Conservation (phyloP, 2,888 invertebrate species). For the Sinelater perroti region DNA sequence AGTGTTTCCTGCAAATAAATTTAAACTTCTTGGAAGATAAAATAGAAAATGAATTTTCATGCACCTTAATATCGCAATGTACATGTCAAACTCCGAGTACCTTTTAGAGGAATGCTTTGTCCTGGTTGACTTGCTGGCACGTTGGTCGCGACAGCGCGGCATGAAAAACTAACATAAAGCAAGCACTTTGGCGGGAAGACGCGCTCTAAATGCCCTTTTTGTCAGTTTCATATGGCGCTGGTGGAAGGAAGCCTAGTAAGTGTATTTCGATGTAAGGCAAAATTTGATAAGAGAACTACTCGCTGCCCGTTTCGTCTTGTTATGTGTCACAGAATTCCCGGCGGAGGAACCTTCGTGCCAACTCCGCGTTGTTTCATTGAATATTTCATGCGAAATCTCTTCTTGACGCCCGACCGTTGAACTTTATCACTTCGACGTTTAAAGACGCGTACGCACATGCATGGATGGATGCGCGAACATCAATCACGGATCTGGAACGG, state of each 20-base stretch:
- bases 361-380: conserved; percentile 31
- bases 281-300: conserved; percentile 40
- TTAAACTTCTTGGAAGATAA: too few relatives aligned
- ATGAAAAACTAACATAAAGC: conserved; percentile 3
- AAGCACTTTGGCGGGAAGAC: neutral
- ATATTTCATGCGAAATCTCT: conserved; percentile 38
- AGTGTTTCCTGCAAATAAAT: too few relatives aligned
- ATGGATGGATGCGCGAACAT: conserved; percentile 1
- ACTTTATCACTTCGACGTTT: conserved; percentile 21
- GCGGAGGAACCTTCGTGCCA: conserved; percentile 34
- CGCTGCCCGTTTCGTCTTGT: conserved; percentile 36
- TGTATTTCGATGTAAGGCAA: conserved; percentile 38
- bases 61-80: too few relatives aligned
- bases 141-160: neutral
- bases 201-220: conserved; percentile 23
- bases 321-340: conserved; percentile 35
- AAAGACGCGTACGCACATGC: neutral
- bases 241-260: conserved; percentile 33
- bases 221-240: conserved; percentile 27
- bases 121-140: too few relatives aligned
- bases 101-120: too few relatives aligned
- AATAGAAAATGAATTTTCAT: too few relatives aligned
- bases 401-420: conserved; percentile 21
- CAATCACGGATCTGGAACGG: conserved; percentile 25
- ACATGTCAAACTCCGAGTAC: too few relatives aligned